Percentiles rank a stretch among this genome's conserved stretches.
These are phyloP conservation scores for Malurus alboscapulatus DNA, from an alignment of 2,113 vertebrate genomes.

Conservation along the genomic window DNA sequence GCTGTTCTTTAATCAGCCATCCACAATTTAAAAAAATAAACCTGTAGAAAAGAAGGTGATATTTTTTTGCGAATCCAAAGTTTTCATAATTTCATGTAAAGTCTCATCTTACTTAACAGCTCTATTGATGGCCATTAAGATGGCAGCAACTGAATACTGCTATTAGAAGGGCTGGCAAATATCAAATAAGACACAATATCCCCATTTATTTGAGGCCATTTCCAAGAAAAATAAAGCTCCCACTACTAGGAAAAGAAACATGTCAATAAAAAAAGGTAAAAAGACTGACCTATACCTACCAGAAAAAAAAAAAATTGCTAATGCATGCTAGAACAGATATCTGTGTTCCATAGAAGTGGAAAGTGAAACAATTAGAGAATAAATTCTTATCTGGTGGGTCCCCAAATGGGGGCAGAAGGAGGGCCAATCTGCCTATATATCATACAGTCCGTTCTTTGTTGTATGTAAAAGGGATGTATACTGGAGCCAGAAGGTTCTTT, in stretches of 20 bases:
- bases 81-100: background rate
- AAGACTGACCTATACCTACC: background rate
- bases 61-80: background rate
- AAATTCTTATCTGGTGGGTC: background rate
- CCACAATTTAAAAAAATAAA: background rate
- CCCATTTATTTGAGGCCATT: background rate
- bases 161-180: background rate
- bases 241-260: background rate
- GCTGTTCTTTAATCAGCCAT: background rate
- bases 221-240: background rate
- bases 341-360: background rate
- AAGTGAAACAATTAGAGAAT: background rate
- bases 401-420: background rate
- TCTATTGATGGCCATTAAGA: background rate
- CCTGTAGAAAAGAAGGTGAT: background rate
- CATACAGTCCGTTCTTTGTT: background rate
- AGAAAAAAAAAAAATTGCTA: background rate
- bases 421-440: background rate
- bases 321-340: background rate
- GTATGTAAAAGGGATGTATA: accelerated
- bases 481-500: background rate
- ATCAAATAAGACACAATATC: background rate
- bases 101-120: background rate
- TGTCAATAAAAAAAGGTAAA: background rate
- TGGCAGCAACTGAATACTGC: background rate